A percentile compares a stretch with the other conserved stretches of the same genome.
phyloP scores from a whole-genome alignment of 1,140 invertebrate genomes.

The fruit fly (Drosophila melanogaster) region DNA sequence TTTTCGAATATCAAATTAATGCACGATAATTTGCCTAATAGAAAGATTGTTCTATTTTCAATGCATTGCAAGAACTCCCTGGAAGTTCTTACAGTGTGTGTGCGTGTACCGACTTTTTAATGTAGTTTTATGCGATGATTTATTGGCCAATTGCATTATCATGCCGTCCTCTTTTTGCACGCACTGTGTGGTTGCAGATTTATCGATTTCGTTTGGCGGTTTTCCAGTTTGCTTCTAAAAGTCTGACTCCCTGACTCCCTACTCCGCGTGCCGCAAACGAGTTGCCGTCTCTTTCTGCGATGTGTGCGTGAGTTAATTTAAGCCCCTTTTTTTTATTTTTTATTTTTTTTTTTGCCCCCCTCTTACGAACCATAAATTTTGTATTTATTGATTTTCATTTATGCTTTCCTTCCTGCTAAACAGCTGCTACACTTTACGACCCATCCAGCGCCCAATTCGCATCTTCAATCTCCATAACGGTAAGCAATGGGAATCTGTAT shows the following conservation, averaged over 20 bases:
- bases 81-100: background rate
- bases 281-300: constrained; percentile 11
- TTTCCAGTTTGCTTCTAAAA: constrained; percentile 48
- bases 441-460: constrained; percentile 25
- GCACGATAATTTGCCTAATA: no score
- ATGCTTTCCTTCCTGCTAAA: constrained; percentile 70
- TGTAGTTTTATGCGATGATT: constrained; percentile 70
- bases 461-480: constrained; percentile 57
- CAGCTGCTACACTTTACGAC: constrained; percentile 70
- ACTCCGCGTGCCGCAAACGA: background rate
- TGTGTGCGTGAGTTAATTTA: constrained; percentile 49
- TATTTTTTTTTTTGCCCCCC: background rate
- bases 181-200: constrained; percentile 40
- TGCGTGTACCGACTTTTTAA: constrained; percentile 30
- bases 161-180: constrained; percentile 30
- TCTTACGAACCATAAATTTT: constrained; percentile 61
- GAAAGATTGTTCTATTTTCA: background rate
- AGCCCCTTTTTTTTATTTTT: constrained; percentile 20
- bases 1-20: no score
- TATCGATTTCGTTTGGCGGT: constrained; percentile 74
- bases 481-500: constrained; percentile 35
- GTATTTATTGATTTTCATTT: constrained; percentile 81
- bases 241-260: constrained; percentile 2
- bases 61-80: constrained; percentile 18
- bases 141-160: constrained; percentile 76